Base-by-base conservation (phyloP, 2,888 invertebrate species). In the Stenoptilia bipunctidactyla region DNA sequence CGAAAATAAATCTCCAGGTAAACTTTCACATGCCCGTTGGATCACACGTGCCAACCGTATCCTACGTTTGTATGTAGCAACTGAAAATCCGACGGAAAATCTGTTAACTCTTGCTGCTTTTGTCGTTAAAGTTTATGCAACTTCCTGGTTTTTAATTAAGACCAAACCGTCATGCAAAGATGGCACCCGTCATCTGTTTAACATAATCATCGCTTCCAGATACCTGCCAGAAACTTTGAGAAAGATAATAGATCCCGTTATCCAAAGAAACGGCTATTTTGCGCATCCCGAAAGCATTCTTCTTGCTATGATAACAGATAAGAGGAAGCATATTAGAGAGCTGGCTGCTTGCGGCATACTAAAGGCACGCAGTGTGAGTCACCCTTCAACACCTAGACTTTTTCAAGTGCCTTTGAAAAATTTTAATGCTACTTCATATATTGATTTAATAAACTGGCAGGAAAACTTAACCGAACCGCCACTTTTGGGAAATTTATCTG, bases 51-150 rank as follows among this genome's bases (percentile, higher is more conserved):
- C 51, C n/a, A 51, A 53, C 25, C 15, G 49, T 1, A 45, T 50
- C 34, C 40, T 51, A 1, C 44, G 47, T 36, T 40, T 51, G 5
- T 50, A 51, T 39, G 45, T 53, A 14, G 36, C 46, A 14, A 44
- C 42, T 6, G 34, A 37, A 41, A 37, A 12, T 13, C 49, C 49
- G 5, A 35, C 44, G 25, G 41, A 43, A 20, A 46, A 50, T 27
- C 33, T 52, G 4, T 27, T 44, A 1, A 40, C 6, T 40, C 30
- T 46, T 5, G 48, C 48, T 12, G 46, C 46, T 6, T 55, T 39
- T 42, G 36, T 53, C 12, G 44, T 54, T 2, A 54, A 50, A 49
- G 49, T 47, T 27, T 54, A 52, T 37, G 52, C 34, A 20, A 36
- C 40, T 27, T 25, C 37, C 10, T 40, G 37, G 39, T 42, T 42